These are phyloP conservation scores for Callosobruchus maculatus DNA, from an alignment of 2,888 invertebrate genomes.

Conservation along the genomic window DNA sequence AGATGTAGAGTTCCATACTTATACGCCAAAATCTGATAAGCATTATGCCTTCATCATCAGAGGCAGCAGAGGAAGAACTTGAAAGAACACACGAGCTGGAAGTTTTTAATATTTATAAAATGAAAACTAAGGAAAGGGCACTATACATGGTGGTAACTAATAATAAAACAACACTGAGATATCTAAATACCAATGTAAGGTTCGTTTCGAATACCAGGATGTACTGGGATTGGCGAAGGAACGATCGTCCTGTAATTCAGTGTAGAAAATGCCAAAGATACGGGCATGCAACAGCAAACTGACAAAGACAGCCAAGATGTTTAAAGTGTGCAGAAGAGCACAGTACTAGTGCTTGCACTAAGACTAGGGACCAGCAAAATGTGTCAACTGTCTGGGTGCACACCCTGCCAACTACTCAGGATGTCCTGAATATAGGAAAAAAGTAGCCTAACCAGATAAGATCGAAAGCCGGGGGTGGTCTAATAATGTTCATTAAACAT, in stretches of 20 bases:
- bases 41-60: conserved; percentile 12
- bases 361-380: conserved; percentile 29
- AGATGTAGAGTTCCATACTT: conserved; percentile 3
- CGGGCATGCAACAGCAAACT: conserved; percentile 31
- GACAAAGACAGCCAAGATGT: conserved; percentile 1
- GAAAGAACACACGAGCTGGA: too few species aligned
- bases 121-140: too few species aligned
- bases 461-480: too few species aligned
- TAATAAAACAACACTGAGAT: conserved; percentile 3
- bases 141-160: neutral
- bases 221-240: conserved; percentile 14
- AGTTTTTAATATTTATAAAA: too few species aligned
- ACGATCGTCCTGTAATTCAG: conserved; percentile 26
- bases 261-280: conserved; percentile 33
- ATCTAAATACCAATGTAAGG: conserved; percentile 1
- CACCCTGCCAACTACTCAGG: conserved; percentile 31
- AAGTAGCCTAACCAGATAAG: neutral
- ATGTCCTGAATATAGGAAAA: conserved; percentile 20
- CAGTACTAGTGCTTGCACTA: conserved; percentile 27
- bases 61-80: conserved; percentile 1
- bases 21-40: conserved; percentile 2
- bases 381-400: conserved; percentile 29
- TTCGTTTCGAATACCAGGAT: conserved; percentile 3
- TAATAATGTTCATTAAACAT: too few species aligned
- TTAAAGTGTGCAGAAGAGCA: conserved; percentile 19